Evolutionary conservation across 2,888 invertebrate species (phyloP).

Genomic region (Alloplasta piceator): DNA sequence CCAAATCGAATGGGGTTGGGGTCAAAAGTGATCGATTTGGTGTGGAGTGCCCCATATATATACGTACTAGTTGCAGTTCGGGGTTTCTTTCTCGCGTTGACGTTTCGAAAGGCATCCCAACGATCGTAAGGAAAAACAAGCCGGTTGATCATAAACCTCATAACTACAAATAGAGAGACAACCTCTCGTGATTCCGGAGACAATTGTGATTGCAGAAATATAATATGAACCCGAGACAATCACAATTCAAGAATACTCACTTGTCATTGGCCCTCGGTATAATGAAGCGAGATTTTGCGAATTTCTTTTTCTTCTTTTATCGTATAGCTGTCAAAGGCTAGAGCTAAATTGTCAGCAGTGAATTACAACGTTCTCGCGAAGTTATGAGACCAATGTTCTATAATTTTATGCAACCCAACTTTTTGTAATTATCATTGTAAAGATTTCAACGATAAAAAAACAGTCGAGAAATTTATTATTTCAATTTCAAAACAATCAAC

Average conservation of each 20-base stretch:
- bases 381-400: background rate
- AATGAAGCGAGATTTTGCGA: slow-evolving; percentile 14
- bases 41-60: too few species aligned
- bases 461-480: too few species aligned
- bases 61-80: slow-evolving; percentile 26
- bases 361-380: background rate
- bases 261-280: slow-evolving; percentile 10
- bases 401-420: background rate
- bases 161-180: slow-evolving; percentile 64
- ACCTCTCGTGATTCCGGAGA: slow-evolving; percentile 51
- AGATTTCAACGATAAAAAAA: too few species aligned
- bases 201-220: slow-evolving; percentile 45
- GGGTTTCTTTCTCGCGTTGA: slow-evolving; percentile 18
- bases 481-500: background rate
- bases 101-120: slow-evolving; percentile 37
- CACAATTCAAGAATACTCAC: slow-evolving; percentile 47
- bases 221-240: slow-evolving; percentile 14
- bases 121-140: slow-evolving; percentile 49
- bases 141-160: slow-evolving; percentile 57
- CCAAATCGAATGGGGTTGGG: too few species aligned
- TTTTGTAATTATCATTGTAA: background rate
- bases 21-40: too few species aligned
- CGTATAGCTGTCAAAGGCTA: slow-evolving; percentile 23
- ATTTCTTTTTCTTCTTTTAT: slow-evolving; percentile 21
- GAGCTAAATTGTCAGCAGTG: background rate